Evolutionary conservation across 2,888 invertebrate species (phyloP), one percentile per base, ranked within the genome.

Genomic region (Galerucella nymphaeae): DNA sequence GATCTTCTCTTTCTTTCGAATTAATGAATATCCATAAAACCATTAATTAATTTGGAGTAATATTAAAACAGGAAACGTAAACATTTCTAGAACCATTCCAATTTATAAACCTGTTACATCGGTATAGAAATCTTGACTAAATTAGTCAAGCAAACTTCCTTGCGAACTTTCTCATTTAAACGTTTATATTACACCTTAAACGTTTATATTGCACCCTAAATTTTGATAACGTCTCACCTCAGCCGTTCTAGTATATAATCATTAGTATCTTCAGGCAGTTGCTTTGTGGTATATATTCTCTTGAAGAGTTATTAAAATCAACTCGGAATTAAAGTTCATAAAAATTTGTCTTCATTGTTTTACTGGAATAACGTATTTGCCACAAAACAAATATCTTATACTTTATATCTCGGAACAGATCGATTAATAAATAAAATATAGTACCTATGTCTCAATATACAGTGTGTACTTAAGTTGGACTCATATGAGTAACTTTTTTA

Each of bases 151-250:
- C 73, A 79, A 80, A 79, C 73, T 80, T 77, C 66, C 73, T 74
- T 13, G 68, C 75, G 73, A 77, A 76, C 41, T 70, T 70, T 63
- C 63, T 70, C 63, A 70, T 70, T 70, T 64, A 70, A 70, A 70
- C 70, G 70, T 70, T 71, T 71, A 71, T 66, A 73, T 77, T 76
- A 72, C 74, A 72, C 77, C 68, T 67, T 72, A 73, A 76, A 73
- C 76, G 76, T 72, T 74, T 78, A 79, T 78, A 79, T 76, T 74
- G 77, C 78, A 77, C 79, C 80, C 79, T 80, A 80, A 79, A 79
- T 78, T 79, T 75, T 71, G 75, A 73, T 76, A 75, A 80, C 76
- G 77, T 78, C 77, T 74, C 77, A 80, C 80, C 80, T 80, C 79
- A 77, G 77, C 71, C 76, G 74, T 75, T 77, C 77, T 72, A 74